These are phyloP conservation scores for Muscicapa striata DNA, from an alignment of 2,797 vertebrate genomes.

Conservation along the genomic window DNA sequence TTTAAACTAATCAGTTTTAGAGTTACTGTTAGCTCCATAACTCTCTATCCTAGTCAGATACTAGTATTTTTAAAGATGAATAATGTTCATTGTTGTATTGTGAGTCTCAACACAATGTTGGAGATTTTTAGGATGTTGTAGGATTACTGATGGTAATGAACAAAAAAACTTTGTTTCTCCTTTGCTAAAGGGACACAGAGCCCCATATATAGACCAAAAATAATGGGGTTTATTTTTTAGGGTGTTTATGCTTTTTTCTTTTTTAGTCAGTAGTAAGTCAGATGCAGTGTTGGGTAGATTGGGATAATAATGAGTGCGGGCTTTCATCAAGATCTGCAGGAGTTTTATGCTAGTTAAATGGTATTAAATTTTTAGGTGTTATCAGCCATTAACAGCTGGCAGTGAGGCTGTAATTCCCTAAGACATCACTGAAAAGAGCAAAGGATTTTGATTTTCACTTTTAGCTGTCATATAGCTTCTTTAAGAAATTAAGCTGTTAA, in stretches of 20 bases:
- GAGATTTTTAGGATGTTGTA: neutral
- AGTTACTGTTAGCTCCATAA: neutral
- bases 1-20: neutral
- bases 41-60: neutral
- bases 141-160: neutral
- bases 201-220: neutral
- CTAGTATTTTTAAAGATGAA: neutral
- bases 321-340: neutral
- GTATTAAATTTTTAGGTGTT: neutral
- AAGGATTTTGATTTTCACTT: neutral
- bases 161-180: neutral
- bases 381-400: neutral
- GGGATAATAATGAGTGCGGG: neutral
- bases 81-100: neutral
- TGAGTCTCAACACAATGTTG: neutral
- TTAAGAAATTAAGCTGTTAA: neutral
- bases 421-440: neutral
- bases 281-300: neutral
- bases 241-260: rapidly evolving
- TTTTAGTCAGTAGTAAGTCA: neutral
- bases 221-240: neutral
- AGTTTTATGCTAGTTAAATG: neutral
- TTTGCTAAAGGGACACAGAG: neutral
- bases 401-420: neutral
- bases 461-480: neutral